Base-by-base conservation (phyloP, 2,888 invertebrate species). In the Ochropleura leucogaster region DNA sequence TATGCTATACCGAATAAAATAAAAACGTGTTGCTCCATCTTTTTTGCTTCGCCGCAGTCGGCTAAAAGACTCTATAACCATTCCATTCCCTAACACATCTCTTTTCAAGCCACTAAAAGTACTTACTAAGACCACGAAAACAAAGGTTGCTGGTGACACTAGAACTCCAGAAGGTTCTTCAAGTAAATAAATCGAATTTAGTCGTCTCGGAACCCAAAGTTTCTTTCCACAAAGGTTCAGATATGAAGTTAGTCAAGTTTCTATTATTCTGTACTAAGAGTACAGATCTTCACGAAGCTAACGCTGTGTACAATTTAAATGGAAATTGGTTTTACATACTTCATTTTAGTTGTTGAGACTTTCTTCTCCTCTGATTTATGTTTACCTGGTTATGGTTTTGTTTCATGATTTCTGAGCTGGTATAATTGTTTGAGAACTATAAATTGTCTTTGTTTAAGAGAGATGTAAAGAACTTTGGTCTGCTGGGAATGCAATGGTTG, bases 141-240 rank as follows among this genome's bases (percentile, higher is more conserved):
- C 59, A 83, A 65, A 77, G 65, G 68, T 80, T 60, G 64, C 77
- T 44, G 64, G 71, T 82, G 66, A 67, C 70, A 70, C 67, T 74
- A 60, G 49, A 47, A 71, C 30, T 49, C 68, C 14, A 81, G 72
- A 30, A 68, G 75, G 63, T 73, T 64, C 49, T 40, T 73, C 55
- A 74, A 76, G 75, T 86, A 88, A 89, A 91, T 91, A 91, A 91
- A 91, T 91, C 87, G 87, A 90, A 91, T 91, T 90, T 89, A 85
- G 87, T 87, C 84, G 84, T 84, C 88, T 87, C 76, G 69, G 83
- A 76, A 83, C 79, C 81, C 68, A 49, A 83, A 88, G 85, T 87
- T 86, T 84, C 84, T 83, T 84, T 77, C 82, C 67, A 80, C 86
- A 84, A 87, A 88, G 88, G 83, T 85, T 80, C 77, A 82, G 82